Evolutionary conservation across 2,797 vertebrate genomes (phyloP).

Genomic region (Falco columbarius): DNA sequence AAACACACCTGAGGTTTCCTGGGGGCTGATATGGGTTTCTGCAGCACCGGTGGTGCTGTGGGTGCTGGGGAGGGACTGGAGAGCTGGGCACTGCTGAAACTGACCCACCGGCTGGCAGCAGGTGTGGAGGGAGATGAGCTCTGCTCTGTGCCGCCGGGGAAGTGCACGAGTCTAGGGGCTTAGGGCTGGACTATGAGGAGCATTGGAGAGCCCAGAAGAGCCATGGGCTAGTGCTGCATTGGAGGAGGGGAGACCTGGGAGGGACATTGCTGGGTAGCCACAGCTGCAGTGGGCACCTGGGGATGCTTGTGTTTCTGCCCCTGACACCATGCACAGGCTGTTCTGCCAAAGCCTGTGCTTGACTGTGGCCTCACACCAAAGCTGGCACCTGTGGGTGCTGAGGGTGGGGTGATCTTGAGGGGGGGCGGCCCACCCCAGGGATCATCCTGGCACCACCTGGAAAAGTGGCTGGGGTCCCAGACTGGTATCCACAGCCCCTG

Average conservation of each 20-base stretch:
- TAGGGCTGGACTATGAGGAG: background rate
- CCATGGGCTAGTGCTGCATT: rapidly evolving
- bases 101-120: rapidly evolving
- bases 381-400: rapidly evolving
- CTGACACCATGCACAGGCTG: background rate
- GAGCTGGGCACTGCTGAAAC: background rate
- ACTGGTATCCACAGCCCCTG: background rate
- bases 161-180: background rate
- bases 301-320: rapidly evolving
- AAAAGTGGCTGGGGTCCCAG: rapidly evolving
- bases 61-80: background rate
- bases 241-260: background rate
- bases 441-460: rapidly evolving
- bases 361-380: rapidly evolving
- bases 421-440: background rate
- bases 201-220: background rate
- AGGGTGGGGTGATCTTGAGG: background rate
- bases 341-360: background rate
- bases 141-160: background rate
- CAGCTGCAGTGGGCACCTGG: background rate
- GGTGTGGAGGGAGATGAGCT: rapidly evolving
- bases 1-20: background rate
- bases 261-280: background rate
- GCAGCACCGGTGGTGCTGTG: rapidly evolving
- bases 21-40: background rate